Conservation (phyloP, 2,113 vertebrate species). For the Cyprinodon tularosa region DNA sequence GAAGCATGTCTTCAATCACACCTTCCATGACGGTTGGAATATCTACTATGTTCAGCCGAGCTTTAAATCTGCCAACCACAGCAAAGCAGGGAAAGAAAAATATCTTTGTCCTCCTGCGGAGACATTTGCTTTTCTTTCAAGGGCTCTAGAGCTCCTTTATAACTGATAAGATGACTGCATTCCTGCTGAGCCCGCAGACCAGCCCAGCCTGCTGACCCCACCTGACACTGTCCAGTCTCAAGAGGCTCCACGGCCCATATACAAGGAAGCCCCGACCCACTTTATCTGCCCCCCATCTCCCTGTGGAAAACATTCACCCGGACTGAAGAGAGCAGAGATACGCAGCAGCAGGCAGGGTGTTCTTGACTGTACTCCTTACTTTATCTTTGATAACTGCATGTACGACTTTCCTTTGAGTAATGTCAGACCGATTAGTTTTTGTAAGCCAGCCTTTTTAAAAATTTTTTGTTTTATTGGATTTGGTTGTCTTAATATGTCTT, state of each 20-base stretch:
- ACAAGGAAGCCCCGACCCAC: slow-evolving; percentile 21
- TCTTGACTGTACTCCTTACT: slow-evolving; percentile 57
- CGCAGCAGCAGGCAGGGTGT: slow-evolving; percentile 57
- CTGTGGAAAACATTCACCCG: slow-evolving; percentile 57
- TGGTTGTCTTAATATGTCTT: background rate
- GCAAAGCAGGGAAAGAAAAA: slow-evolving; percentile 39
- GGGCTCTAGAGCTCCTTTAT: slow-evolving; percentile 46
- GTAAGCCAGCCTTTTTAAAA: slow-evolving; percentile 24
- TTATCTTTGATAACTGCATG: slow-evolving; percentile 59
- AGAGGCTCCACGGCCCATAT: slow-evolving; percentile 50
- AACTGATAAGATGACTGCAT: slow-evolving; percentile 80
- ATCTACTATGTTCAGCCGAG: slow-evolving; percentile 42
- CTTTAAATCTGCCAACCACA: slow-evolving; percentile 72
- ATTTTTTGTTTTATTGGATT: slow-evolving; percentile 17
- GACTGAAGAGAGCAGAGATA: slow-evolving; percentile 63
- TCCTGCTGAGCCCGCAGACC: slow-evolving; percentile 62
- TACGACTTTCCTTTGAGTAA: slow-evolving; percentile 59
- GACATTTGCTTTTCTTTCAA: slow-evolving; percentile 66
- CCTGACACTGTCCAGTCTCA: slow-evolving; percentile 79
- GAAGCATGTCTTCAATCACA: slow-evolving; percentile 57
- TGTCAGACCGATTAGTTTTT: slow-evolving; percentile 57
- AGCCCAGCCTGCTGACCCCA: slow-evolving; percentile 70
- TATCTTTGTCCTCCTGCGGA: slow-evolving; percentile 41
- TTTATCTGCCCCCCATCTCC: slow-evolving; percentile 45
- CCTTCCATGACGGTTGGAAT: slow-evolving; percentile 47